Base-by-base conservation (phyloP, 2,888 invertebrate species). In the Lottia gigantea region DNA sequence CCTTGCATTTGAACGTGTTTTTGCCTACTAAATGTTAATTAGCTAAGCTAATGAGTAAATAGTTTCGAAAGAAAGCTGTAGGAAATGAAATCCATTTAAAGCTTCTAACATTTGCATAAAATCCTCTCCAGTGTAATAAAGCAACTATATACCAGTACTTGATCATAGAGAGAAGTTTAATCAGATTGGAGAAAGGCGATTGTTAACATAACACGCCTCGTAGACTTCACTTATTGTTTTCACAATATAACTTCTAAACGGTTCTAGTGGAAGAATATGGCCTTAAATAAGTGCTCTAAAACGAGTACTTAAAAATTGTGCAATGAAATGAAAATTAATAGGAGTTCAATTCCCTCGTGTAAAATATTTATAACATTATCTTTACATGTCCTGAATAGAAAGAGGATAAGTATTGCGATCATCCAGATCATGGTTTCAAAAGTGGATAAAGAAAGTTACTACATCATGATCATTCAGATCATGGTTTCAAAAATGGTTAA, bases 21-120 rank as follows among this genome's bases (percentile, higher is more conserved):
- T 19, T 55, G 19, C 19, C 23, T 55, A 55, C 19, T 55, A 55
- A 55, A 23, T 12, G 55, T 46, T 55, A 62, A 69, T 72, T 72
- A 72, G 72, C 45, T 55, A 46, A 62, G 66, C 69, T 69, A 72
- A 72, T 72, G 64, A 69, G 68, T 66, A 68, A 72, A 72, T 69
- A 68, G 68, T 69, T 69, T 72, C 64, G 66, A 66, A 62, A 63
- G 69, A 72, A 55, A 69, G 63, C 68, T 66, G 66, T 64, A 66
- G 69, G 72, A 72, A 72, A 71, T 71, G 71, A 71, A 71, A 63
- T 61, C 71, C 71, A 68, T 71, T 71, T 71, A 71, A 47, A 63
- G 71, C 49, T 47, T 61, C 68, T 19, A 66, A 62, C 68, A 71
- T 71, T 71, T 71, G 71, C 71, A 71, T 71, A 71, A 71, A 68